A percentile compares a stretch with the other conserved stretches of the same genome.
Conservation (phyloP, 2,113 vertebrate species). For the Halichoeres trimaculatus region DNA sequence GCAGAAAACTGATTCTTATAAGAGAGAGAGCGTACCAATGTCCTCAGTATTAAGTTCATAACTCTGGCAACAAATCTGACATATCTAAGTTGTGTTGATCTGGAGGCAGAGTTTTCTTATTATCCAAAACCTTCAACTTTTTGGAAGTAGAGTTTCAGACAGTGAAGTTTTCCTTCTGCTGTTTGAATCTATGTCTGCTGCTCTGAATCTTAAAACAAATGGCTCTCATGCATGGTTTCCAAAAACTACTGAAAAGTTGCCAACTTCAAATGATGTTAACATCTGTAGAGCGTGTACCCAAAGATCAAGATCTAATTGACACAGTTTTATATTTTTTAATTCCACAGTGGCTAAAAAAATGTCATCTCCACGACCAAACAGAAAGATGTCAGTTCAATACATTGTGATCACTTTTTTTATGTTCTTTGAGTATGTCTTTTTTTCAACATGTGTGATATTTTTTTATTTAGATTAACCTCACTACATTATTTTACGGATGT, state of each 20-base stretch:
- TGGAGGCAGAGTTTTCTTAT: constrained; percentile 1
- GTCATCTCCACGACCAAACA: not conserved
- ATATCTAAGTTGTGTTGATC: constrained; percentile 16
- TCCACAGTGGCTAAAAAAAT: not conserved
- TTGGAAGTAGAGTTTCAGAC: constrained; percentile 34
- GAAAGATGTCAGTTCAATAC: not conserved
- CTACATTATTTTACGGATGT: not conserved
- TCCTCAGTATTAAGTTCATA: constrained; percentile 36
- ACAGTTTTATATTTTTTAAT: not conserved
- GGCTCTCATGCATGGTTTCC: not conserved
- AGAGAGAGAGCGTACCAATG: not conserved
- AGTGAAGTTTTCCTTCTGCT: constrained; percentile 1
- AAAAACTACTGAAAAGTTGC: constrained; percentile 14
- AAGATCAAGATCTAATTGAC: not conserved
- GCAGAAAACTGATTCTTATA: constrained; percentile 10
- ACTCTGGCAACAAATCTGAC: constrained; percentile 18
- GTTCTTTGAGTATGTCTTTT: not conserved
- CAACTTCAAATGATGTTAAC: not conserved
- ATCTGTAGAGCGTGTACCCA: not conserved
- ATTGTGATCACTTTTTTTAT: not conserved
- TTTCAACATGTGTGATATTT: not conserved
- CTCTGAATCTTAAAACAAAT: not conserved
- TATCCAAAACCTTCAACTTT: not conserved
- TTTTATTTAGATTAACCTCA: constrained; percentile 7
- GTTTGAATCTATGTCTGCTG: not conserved